A percentile compares a stretch with the other conserved stretches of the same genome.
Conservation (phyloP, 2,113 vertebrate genomes). For the Callorhinus ursinus region DNA sequence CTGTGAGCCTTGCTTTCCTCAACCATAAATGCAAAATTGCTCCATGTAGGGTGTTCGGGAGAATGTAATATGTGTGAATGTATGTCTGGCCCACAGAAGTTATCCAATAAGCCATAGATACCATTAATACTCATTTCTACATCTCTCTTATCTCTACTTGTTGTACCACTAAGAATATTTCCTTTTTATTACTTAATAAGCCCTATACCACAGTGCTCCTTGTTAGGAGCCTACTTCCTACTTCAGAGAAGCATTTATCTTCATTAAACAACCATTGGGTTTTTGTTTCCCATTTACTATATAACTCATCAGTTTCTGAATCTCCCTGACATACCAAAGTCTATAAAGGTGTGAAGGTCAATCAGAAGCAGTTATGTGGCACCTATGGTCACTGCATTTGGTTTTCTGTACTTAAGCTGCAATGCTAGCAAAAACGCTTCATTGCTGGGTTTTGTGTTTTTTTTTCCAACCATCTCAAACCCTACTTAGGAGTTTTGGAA, state of each 20-base stretch:
- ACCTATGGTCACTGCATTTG: not conserved
- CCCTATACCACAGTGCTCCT: not conserved
- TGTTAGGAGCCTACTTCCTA: not conserved
- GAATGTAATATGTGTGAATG: too few species aligned
- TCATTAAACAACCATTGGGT: not conserved
- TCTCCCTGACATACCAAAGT: not conserved
- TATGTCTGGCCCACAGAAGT: not conserved
- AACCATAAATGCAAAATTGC: not conserved
- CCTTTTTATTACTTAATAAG: not conserved
- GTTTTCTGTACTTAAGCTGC: not conserved
- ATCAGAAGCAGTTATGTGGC: not conserved
- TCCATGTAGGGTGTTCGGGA: not conserved
- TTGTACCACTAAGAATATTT: not conserved
- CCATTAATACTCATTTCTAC: not conserved
- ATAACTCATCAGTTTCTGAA: conserved; percentile 16
- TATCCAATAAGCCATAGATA: not conserved
- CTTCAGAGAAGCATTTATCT: conserved; percentile 1
- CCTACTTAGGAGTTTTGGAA: not conserved
- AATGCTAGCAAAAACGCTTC: not conserved
- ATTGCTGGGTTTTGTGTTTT: not conserved
- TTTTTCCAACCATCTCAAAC: not conserved
- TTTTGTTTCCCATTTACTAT: not conserved
- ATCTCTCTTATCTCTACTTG: not conserved
- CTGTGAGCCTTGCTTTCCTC: not conserved
- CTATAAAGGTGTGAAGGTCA: not conserved